Base-by-base conservation (phyloP, 2,113 vertebrate species). In the Phylloscopus whistleri region DNA sequence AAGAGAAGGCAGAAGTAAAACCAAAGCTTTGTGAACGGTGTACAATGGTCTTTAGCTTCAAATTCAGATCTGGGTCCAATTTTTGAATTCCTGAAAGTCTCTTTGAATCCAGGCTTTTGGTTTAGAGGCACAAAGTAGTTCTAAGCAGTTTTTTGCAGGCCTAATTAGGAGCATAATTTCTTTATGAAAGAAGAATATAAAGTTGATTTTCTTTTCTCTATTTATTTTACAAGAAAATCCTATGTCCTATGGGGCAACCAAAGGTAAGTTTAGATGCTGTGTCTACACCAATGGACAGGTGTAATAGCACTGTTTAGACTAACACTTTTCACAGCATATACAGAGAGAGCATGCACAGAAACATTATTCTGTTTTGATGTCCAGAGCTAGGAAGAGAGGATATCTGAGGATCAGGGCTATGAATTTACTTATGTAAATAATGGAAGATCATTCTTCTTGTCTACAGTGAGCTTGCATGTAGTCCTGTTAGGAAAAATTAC, bases 1-100 rank as follows among this genome's bases (percentile, higher is more conserved):
- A 85, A 88, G 67, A 95, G n/a, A 51, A 84, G 23, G 35, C 33
- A 89, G 93, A 92, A 91, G 72, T 89, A 84, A 95, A 92, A 68
- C 74, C n/a, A 89, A 80, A 89, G 44, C 52, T 49, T 83, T 91
- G 20, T 60, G 49, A 78, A 55, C 24, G 51, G n/a, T 56, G 30
- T 55, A 73, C 16, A 64, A 41, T 31, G 28, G 76, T 44, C 35
- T 86, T 83, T 53, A 87, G 39, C 41, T 93, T 37, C 28, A 80
- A 82, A 80, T 74, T 93, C 67, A 84, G 26, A 44, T 85, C 33
- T 69, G n/a, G 26, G 26, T 74, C 33, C 48, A 82, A 16, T 44
- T 91, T 91, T 53, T 81, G 59, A 93, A 43, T 56, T 90, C 16
- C 39, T 37, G 60, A 70, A 72, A 83, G 44, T 48, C 30, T 75